Evolutionary conservation across 2,797 vertebrate genomes (phyloP).

Genomic region (Amblyopsis hoosieri): DNA sequence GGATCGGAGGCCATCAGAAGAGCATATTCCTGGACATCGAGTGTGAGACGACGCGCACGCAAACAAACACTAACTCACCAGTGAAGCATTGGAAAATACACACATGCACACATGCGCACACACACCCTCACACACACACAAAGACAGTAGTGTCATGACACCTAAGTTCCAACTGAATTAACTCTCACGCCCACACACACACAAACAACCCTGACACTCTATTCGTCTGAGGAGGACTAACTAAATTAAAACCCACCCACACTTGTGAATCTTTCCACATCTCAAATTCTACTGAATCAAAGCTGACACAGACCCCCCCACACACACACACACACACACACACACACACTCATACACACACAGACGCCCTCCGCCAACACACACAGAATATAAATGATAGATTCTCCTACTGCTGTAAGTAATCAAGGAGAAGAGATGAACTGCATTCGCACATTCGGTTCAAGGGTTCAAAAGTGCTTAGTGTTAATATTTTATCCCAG

Average conservation of each 20-base stretch:
- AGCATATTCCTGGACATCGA: conserved; percentile 98
- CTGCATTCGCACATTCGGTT: conserved; percentile 3
- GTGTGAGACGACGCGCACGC: conserved; percentile 79
- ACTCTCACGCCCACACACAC: no score
- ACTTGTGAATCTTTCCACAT: not conserved
- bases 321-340: not conserved
- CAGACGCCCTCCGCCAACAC: not conserved
- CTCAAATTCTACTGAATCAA: not conserved
- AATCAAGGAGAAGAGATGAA: not conserved
- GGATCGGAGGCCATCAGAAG: conserved; percentile 97
- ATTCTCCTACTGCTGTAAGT: not conserved
- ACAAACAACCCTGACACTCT: no score
- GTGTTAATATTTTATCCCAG: conserved; percentile 15
- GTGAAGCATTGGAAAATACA: not conserved
- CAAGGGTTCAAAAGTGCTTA: conserved; percentile 25
- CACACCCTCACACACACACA: no score
- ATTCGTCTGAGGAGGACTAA: no score
- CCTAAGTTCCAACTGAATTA: no score
- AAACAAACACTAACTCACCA: no score
- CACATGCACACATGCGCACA: no score
- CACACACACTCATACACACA: not conserved
- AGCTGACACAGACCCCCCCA: not conserved
- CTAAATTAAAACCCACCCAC: not conserved
- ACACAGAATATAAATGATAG: not conserved
- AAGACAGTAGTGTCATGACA: no score